These are phyloP conservation scores for Hassar affinis DNA, from an alignment of 2,113 vertebrate genomes.

Conservation along the genomic window DNA sequence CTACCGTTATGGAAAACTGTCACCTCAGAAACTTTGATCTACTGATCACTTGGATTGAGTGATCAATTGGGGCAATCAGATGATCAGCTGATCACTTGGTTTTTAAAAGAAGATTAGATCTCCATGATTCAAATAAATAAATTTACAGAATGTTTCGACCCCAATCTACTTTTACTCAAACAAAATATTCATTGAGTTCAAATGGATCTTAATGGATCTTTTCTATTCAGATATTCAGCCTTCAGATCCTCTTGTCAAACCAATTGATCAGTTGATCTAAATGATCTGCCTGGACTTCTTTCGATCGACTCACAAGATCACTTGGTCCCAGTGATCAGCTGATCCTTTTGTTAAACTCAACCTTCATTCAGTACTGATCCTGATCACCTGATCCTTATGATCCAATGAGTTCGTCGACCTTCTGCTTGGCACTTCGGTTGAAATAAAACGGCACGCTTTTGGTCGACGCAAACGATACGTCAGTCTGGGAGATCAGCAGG, in stretches of 20 bases:
- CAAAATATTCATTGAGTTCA: neutral
- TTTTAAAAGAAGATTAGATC: neutral
- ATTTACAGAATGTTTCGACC: too few species aligned
- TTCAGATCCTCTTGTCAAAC: neutral
- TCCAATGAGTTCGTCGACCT: neutral
- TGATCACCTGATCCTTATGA: neutral
- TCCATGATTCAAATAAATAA: neutral
- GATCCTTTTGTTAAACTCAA: neutral
- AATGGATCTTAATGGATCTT: too few species aligned
- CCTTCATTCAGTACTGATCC: neutral
- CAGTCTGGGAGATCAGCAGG: neutral
- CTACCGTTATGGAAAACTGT: neutral
- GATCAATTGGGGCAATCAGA: neutral
- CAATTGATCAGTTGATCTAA: neutral
- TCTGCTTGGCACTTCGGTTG: neutral
- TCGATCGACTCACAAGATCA: neutral
- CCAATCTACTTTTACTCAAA: neutral
- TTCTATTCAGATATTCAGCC: neutral
- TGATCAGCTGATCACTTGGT: neutral
- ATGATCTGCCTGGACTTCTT: neutral
- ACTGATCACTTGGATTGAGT: neutral
- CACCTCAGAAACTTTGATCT: neutral
- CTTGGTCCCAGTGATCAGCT: neutral
- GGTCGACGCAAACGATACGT: neutral
- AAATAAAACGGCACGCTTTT: neutral